phyloP scores from a whole-genome alignment of 2,113 vertebrate genomes.

The Mustela lutreola region DNA sequence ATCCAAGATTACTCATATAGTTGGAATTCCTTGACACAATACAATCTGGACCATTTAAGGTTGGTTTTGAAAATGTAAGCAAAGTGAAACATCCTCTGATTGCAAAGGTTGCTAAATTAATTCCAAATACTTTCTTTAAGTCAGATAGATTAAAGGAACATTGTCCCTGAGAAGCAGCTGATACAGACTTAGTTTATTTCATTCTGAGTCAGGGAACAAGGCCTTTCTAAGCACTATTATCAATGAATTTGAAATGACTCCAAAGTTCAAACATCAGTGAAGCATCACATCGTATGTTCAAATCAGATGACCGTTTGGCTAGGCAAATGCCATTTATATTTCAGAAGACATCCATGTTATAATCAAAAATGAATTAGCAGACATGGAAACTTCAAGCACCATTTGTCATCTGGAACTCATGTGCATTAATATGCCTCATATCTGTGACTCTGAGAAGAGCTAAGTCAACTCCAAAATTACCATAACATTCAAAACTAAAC shows the following conservation, averaged over 20 bases:
- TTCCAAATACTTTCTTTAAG: conserved; percentile 60
- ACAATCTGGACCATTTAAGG: conserved; percentile 58
- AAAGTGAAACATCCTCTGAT: conserved; percentile 43
- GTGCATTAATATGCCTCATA: conserved; percentile 86
- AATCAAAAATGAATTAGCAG: conserved; percentile 92
- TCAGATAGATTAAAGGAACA: conserved; percentile 72
- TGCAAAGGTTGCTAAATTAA: conserved; percentile 69
- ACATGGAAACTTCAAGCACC: conserved; percentile 88
- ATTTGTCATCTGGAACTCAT: conserved; percentile 89
- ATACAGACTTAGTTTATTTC: conserved; percentile 75
- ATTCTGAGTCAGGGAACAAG: conserved; percentile 78
- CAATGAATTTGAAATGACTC: conserved; percentile 87
- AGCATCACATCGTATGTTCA: conserved; percentile 85
- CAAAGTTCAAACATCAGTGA: conserved; percentile 88
- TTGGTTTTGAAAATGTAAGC: conserved; percentile 74
- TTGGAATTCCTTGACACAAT: not conserved
- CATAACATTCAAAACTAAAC: conserved; percentile 89
- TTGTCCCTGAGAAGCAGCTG: conserved; percentile 74
- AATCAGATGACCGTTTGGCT: conserved; percentile 87
- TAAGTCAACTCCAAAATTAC: conserved; percentile 90
- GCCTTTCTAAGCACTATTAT: conserved; percentile 84
- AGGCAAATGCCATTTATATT: conserved; percentile 90
- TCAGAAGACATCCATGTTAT: conserved; percentile 88
- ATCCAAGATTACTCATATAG: not conserved
- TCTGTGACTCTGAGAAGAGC: conserved; percentile 87